Evolutionary conservation across 2,113 vertebrate species (phyloP), one percentile per base, ranked within the genome.

Genomic region (Atherinomorus stipes): DNA sequence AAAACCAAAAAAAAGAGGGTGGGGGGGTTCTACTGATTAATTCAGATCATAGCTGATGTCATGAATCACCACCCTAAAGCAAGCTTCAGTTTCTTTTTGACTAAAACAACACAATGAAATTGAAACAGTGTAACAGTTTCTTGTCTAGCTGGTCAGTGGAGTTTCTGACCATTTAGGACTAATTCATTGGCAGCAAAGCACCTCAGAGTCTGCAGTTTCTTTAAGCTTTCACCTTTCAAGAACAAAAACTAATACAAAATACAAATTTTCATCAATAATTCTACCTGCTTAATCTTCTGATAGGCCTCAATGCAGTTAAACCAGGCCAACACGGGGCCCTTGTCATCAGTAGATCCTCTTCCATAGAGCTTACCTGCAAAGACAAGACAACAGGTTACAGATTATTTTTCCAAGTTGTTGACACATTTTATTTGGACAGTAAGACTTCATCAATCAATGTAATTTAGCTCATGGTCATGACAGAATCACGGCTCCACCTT

Each of bases 281-380:
- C 38, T 85, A 98, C 97, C 94, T 97, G 95, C n/a, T 93, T 83
- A 7, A 94, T 95, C 89, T 97, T 92, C 89, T 98, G 96, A 90
- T 96, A 95, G 19, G 97, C 97, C 69, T 99, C 97, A 23, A 99
- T 95, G 50, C 96, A 95, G 59, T 98, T 99, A 52, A 99, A 91
- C 97, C 98, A 99, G 73, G 96, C 96, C 40, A 98, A 92, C 64
- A 99, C 97, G 0, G 98, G 98, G 26, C 98, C 98, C 90, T 99
- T 99, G 80, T 99, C 98, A 61, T 99, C 98, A 1, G 97, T 97
- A 0, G 97, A 95, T 7, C 98, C 98, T 90, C 98, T 88, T 26
- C 97, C 98, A 62, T 95, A 99, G 42, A 99, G 62, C 47, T 98
- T 99, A 40, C 97, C 98, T 99, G 72, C 11, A 89, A 64, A 82